Conservation (phyloP, 2,113 vertebrate species). For the Archocentrus centrarchus region DNA sequence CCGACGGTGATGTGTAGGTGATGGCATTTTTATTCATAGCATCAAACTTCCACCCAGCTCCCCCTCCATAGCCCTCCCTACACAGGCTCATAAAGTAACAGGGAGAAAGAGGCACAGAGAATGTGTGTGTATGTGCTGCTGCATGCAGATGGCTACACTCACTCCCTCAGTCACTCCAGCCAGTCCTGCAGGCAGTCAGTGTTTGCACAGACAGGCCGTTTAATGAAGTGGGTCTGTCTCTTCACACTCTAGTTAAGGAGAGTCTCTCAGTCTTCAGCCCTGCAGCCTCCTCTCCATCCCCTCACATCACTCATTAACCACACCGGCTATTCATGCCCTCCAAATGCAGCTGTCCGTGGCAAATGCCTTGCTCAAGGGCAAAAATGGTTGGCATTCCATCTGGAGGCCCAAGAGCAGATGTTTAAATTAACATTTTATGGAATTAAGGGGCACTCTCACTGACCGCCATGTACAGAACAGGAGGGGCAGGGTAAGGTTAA, state of each 20-base stretch:
- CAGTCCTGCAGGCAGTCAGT: constrained; percentile 55
- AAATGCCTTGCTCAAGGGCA: constrained; percentile 67
- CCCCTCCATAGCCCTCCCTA: background rate
- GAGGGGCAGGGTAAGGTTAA: background rate
- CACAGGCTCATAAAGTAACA: constrained; percentile 42
- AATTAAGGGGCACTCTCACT: background rate
- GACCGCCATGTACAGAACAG: background rate
- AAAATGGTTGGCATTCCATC: constrained; percentile 26
- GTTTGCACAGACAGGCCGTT: constrained; percentile 57
- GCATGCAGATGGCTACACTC: constrained; percentile 47
- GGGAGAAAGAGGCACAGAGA: background rate
- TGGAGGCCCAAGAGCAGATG: constrained; percentile 16
- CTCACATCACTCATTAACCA: constrained; percentile 50
- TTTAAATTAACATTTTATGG: constrained; percentile 28
- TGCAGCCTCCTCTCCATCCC: constrained; percentile 33
- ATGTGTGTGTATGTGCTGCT: constrained; percentile 5
- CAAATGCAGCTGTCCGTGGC: constrained; percentile 40
- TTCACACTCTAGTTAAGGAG: constrained; percentile 62
- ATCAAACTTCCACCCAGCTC: constrained; percentile 18
- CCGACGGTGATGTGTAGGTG: constrained; percentile 38
- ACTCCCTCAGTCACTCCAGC: constrained; percentile 27
- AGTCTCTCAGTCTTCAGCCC: constrained; percentile 43
- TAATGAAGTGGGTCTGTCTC: constrained; percentile 69
- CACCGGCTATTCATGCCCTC: constrained; percentile 33
- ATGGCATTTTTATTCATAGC: constrained; percentile 53